A percentile compares a stretch with the other conserved stretches of the same genome.
phyloP scores from a whole-genome alignment of 2,797 vertebrate genomes.

The Acanthurus lineatus region DNA sequence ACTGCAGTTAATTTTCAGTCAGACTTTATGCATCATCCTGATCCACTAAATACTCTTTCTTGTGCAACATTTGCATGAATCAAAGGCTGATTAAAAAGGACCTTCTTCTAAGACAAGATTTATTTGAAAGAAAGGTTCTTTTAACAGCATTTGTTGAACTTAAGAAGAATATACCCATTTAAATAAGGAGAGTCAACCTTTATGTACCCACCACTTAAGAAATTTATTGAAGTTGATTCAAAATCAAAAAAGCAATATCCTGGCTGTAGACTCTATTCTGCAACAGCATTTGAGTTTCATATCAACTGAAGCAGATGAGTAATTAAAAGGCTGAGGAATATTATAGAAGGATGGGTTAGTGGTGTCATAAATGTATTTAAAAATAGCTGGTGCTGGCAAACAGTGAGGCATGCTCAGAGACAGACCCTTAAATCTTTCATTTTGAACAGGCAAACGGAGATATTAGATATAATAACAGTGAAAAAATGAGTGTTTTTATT shows the following conservation, averaged over 20 bases:
- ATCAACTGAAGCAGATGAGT: slow-evolving; percentile 16
- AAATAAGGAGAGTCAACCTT: background rate
- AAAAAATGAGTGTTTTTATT: background rate
- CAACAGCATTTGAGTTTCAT: background rate
- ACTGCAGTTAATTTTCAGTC: background rate
- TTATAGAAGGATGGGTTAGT: slow-evolving; percentile 5
- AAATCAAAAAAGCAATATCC: background rate
- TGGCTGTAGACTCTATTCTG: background rate
- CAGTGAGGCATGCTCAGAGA: background rate
- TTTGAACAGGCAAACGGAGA: background rate
- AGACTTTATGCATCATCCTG: background rate
- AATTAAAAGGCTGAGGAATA: slow-evolving; percentile 1
- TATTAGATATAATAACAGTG: background rate
- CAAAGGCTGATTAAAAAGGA: no score
- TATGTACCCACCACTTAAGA: background rate
- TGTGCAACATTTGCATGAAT: no score
- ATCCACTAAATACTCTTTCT: background rate
- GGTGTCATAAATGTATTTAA: background rate
- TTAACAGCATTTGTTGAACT: background rate
- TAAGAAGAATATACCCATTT: background rate
- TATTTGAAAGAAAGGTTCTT: background rate
- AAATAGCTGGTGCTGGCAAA: background rate
- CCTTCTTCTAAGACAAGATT: background rate
- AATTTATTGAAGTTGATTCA: background rate
- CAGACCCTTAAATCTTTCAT: background rate